These are phyloP conservation scores for Solen grandis DNA, from an alignment of 1,140 invertebrate genomes.

Conservation along the genomic window DNA sequence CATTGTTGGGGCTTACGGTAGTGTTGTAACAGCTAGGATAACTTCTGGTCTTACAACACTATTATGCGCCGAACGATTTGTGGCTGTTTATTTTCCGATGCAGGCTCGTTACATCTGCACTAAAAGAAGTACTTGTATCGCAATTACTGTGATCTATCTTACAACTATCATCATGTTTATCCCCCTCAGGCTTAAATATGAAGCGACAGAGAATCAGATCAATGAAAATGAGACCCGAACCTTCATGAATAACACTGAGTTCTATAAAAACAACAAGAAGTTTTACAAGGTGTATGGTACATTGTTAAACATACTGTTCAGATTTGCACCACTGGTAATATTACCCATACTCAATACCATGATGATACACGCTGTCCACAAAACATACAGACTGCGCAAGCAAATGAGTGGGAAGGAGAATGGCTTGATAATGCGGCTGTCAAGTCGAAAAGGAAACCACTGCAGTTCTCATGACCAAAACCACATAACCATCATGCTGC, in stretches of 20 bases:
- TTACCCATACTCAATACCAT: constrained; percentile 65
- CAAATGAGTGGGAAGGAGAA: constrained; percentile 6
- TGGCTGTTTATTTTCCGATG: constrained; percentile 74
- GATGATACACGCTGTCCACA: constrained; percentile 66
- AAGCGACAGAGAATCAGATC: constrained; percentile 22
- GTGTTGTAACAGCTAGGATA: constrained; percentile 71
- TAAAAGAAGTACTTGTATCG: constrained; percentile 61
- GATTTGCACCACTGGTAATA: constrained; percentile 68
- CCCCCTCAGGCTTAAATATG: constrained; percentile 71
- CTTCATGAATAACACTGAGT: constrained; percentile 56
- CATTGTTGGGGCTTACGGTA: constrained; percentile 68
- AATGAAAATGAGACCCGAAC: constrained; percentile 47
- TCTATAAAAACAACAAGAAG: constrained; percentile 60
- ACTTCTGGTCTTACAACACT: constrained; percentile 71
- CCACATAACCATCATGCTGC: constrained; percentile 72
- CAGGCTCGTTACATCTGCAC: constrained; percentile 68
- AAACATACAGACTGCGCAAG: constrained; percentile 63
- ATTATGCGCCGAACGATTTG: constrained; percentile 70
- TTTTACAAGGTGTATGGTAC: constrained; percentile 69
- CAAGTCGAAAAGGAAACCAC: constrained; percentile 43
- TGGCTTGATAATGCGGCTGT: neutral
- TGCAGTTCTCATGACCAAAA: constrained; percentile 63
- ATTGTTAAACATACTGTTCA: constrained; percentile 68
- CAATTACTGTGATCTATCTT: constrained; percentile 66
- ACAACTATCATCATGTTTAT: constrained; percentile 69